Percentiles rank a stretch among this genome's conserved stretches.
Conservation (phyloP, 2,113 vertebrate genomes). For the Empidonax alnorum region DNA sequence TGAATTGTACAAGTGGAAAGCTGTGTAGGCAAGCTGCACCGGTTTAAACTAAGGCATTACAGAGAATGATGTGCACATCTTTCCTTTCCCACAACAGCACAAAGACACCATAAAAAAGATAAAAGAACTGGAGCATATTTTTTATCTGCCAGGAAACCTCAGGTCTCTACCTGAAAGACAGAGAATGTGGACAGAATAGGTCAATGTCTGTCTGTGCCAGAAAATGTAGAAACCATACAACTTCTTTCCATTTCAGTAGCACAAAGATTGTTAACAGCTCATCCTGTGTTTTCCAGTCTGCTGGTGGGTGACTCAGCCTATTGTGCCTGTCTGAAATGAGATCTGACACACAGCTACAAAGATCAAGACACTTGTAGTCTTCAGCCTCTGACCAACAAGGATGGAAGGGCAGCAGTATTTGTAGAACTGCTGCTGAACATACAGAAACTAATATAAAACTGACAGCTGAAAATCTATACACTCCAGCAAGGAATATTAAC, state of each 20-base stretch:
- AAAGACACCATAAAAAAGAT: neutral
- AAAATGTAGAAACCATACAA: neutral
- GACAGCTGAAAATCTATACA: neutral
- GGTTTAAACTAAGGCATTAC: neutral
- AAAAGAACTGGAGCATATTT: neutral
- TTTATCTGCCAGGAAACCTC: neutral
- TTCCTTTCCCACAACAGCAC: neutral
- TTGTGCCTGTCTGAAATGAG: neutral
- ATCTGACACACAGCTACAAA: neutral
- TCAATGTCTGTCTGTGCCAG: neutral
- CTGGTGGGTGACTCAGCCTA: neutral
- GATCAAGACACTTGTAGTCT: no score
- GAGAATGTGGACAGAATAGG: neutral
- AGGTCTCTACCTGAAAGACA: neutral
- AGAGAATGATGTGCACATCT: neutral
- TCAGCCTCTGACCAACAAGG: neutral
- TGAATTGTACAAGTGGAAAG: neutral
- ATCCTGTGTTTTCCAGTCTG: neutral
- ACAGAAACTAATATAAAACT: neutral
- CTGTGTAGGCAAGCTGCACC: neutral
- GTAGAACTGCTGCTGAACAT: neutral
- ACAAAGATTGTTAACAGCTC: neutral
- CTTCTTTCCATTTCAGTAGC: neutral
- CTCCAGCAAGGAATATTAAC: neutral
- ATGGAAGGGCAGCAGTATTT: neutral